Evolutionary conservation across 2,888 invertebrate species (phyloP), one percentile per base, ranked within the genome.

Genomic region (Scaptomyza cyrtandrae): DNA sequence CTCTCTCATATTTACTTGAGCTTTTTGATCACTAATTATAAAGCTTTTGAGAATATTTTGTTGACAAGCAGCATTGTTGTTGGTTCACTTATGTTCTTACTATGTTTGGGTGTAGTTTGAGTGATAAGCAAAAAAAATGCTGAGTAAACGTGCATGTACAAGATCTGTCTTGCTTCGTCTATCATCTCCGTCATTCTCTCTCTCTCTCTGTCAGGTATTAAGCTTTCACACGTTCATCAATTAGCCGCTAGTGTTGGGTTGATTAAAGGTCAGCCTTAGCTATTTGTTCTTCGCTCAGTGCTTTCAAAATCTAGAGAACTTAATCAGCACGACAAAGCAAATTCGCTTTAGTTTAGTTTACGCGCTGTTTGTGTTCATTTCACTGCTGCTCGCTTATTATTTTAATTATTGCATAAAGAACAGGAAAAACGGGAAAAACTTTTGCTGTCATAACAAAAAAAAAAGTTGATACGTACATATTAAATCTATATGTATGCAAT

Each of bases 311-410:
- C 16, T 24, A 24, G 39, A 13, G 49, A 52, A 88, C 75, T 84
- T 80, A 84, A 77, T 54, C 58, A 58, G 19, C 27, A 50, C 52
- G 53, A 48, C 50, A 16, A 49, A 57, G 45, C 52, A 52, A 54
- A 63, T 39, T 62, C 14, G 6, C n/a, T 68, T 88, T 66, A 86
- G 89, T 88, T 68, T 54, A 62, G 33, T 72, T 68, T 49, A 45
- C 57, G 71, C 63, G 61, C 56, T 62, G 56, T 27, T 57, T 6
- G 70, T 48, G 87, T 46, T 46, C 41, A 5, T 35, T 67, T 24
- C 24, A 5, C 4, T 5, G 24, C 24, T 5, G 24, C 24, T 24
- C 24, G 24, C 1, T 9, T 61, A n/a, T 11, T 61, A n/a, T 33
- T 45, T 52, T 39, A n/a, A 19, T 11, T 14, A 19, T 35, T 35